A percentile compares a stretch with the other conserved stretches of the same genome.
Evolutionary conservation across 2,888 invertebrate genomes (phyloP).

Genomic region (Trachelus iudaicus): DNA sequence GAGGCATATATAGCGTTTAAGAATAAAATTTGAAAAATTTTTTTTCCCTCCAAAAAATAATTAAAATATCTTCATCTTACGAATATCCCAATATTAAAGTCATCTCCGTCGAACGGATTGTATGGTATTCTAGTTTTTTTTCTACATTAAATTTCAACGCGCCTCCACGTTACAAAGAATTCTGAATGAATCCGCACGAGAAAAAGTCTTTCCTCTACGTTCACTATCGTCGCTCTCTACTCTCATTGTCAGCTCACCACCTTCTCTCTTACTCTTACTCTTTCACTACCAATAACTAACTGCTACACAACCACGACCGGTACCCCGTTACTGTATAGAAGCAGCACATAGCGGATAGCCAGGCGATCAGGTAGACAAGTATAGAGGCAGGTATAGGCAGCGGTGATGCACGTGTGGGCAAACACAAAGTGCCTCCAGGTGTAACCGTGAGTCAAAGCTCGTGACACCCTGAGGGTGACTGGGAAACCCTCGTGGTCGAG

Average conservation of each 20-base stretch:
- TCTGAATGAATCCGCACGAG: neutral
- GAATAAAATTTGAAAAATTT: neutral
- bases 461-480: constrained; percentile 44
- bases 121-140: neutral
- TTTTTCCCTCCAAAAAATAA: neutral
- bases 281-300: neutral
- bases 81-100: neutral
- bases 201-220: neutral
- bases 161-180: neutral
- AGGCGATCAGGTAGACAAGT: neutral
- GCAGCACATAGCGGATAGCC: neutral
- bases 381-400: neutral
- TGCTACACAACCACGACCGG: neutral
- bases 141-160: neutral
- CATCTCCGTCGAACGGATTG: neutral
- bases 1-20: rapidly evolving
- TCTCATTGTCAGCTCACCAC: neutral
- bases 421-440: constrained; percentile 18
- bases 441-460: constrained; percentile 41
- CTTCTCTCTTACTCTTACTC: neutral
- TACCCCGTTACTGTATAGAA: neutral
- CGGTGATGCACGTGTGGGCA: constrained; percentile 13
- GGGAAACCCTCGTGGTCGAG: constrained; percentile 40
- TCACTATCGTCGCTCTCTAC: neutral
- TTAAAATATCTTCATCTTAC: neutral